A percentile compares a stretch with the other conserved stretches of the same genome.
Evolutionary conservation across 2,797 vertebrate species (phyloP).

Genomic region (Alosa sapidissima): DNA sequence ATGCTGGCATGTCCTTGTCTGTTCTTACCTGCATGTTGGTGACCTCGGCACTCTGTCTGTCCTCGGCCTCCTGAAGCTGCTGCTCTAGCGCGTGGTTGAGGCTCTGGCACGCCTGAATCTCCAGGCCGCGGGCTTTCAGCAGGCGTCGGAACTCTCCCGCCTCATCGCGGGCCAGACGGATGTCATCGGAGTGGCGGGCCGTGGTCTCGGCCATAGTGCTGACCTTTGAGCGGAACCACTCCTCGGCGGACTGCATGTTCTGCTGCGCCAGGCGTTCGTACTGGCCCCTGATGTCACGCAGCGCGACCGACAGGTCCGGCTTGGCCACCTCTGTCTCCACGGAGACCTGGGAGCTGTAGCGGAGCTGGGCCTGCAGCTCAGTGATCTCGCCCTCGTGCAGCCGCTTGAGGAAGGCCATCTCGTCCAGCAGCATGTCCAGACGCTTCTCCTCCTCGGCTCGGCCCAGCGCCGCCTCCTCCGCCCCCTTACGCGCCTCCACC

Average conservation of each 20-base stretch:
- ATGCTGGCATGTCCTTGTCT: neutral
- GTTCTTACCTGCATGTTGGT: conserved; percentile 82
- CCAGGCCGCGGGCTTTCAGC: conserved; percentile 84
- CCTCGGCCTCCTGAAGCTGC: conserved; percentile 91
- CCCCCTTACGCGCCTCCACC: conserved; percentile 85
- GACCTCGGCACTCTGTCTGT: conserved; percentile 89
- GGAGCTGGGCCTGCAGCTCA: conserved; percentile 91
- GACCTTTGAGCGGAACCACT: conserved; percentile 94
- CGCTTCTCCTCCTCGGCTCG: conserved; percentile 89
- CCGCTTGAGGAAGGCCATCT: conserved; percentile 93
- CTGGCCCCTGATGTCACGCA: conserved; percentile 88
- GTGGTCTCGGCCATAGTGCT: conserved; percentile 85
- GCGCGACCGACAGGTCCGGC: conserved; percentile 88
- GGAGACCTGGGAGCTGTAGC: conserved; percentile 82
- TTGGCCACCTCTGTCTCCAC: conserved; percentile 91
- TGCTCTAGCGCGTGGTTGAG: conserved; percentile 90
- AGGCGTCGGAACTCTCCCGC: conserved; percentile 85
- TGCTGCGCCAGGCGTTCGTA: conserved; percentile 91
- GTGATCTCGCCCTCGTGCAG: conserved; percentile 91
- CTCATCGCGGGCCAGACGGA: conserved; percentile 85
- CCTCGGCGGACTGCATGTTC: conserved; percentile 97
- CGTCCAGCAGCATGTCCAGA: conserved; percentile 86
- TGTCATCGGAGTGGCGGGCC: conserved; percentile 80
- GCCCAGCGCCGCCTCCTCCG: conserved; percentile 81
- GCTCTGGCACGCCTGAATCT: conserved; percentile 89